Base-by-base conservation (phyloP, 2,888 invertebrate species). In the Drosophila parthenogenetica region DNA sequence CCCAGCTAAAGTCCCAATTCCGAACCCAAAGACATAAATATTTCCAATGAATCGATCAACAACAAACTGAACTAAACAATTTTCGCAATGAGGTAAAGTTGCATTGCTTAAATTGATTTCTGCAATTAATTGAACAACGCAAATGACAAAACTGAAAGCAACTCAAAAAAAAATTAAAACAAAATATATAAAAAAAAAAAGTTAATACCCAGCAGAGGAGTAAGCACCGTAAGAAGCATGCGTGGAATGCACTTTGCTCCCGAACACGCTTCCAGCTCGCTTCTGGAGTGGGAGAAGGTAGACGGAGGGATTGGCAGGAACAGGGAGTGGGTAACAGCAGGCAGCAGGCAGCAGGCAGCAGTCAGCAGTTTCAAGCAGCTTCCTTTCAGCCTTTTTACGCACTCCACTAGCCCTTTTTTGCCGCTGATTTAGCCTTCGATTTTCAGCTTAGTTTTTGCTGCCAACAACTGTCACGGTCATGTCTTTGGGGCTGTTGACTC, bases 81-180 rank as follows among this genome's bases (percentile, higher is more conserved):
- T 77, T 29, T 70, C 69, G 67, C 83, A 85, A 87, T 85, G 87
- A 82, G 81, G 85, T 72, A 77, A 75, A 73, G 70, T 78, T 78
- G 85, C 90, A 90, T 90, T 90, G 80, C 90, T 90, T 77, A 90
- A 90, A 90, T 90, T 90, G 85, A 90, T 90, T 90, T 90, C 85
- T 89, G 90, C 87, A 90, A 90, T 90, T 90, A 90, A 90, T 90
- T 89, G 88, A 87, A 85, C 79, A 88, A 83, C 79, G 79, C 76
- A 83, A 89, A 83, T 77, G 76, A 72, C 78, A 73, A 29, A 88
- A 83, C 81, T 79, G 63, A 73, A 80, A 66, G 43, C 58, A 64
- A 22, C 53, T 55, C 48, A 65, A 59, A 68, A 69, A 69, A 53
- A 58, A 37, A 40, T 40, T 48, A 43, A 60, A 62, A 39, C n/a